phyloP scores from a whole-genome alignment of 2,113 vertebrate genomes.

The Cygnus atratus region DNA sequence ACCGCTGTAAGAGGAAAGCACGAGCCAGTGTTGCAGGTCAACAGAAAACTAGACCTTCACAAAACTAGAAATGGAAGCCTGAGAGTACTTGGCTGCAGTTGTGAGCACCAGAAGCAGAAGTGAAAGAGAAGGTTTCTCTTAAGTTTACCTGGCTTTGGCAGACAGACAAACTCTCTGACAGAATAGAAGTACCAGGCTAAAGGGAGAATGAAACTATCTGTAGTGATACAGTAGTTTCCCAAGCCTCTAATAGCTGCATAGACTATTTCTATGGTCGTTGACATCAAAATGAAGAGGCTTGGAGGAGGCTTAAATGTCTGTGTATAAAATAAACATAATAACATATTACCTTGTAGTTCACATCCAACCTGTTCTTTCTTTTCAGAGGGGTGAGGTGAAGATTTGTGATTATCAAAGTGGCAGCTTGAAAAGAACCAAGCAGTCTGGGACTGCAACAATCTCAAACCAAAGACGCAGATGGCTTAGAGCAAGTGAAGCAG shows the following conservation, averaged over 20 bases:
- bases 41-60: background rate
- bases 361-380: background rate
- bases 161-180: background rate
- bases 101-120: background rate
- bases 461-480: background rate
- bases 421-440: background rate
- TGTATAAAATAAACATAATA: background rate
- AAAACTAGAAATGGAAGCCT: background rate
- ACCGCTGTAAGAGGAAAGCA: constrained; percentile 70
- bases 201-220: background rate
- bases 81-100: rapidly evolving
- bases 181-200: background rate
- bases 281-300: background rate
- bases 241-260: background rate
- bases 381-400: background rate
- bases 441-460: background rate
- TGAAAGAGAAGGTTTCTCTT: background rate
- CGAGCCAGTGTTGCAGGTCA: background rate
- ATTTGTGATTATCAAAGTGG: background rate
- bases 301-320: background rate
- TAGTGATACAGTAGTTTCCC: background rate
- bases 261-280: background rate
- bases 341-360: background rate
- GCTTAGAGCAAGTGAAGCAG: background rate
- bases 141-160: background rate